Evolutionary conservation across 2,113 vertebrate species (phyloP), one percentile per base, ranked within the genome.

Genomic region (Helogale parvula): DNA sequence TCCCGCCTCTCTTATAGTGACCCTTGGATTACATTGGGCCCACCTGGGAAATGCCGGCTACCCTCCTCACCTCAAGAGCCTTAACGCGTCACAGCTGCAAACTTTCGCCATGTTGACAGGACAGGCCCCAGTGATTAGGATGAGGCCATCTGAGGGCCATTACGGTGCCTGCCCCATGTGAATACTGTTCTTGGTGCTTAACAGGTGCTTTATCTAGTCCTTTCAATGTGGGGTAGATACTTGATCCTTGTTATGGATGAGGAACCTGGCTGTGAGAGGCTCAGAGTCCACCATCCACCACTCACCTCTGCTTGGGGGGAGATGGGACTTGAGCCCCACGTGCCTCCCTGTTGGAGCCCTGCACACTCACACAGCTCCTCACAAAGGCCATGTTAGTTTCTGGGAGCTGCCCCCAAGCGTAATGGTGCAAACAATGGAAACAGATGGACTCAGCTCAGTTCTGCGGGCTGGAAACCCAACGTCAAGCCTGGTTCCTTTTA

Each of bases 31-130:
- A 7, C 38, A 69, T 9, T 2, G 29, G 29, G 21, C 29, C 21
- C 92, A 87, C 72, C 45, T 77, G 35, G n/a, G 9, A 7, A n/a
- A 35, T 33, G 19, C 29, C 3, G 25, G 25, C 13, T 16, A 5
- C 0, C 9, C 52, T 50, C 72, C 33, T 35, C 2, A 5, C 25
- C 38, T 31, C 45, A 3, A 0, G 5, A 45, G 6, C n/a, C 27
- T 69, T 7, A 23, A 60, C 45, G 47, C 25, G 29, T 52, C 76
- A 13, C 21, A 2, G 10, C 68, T 21, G 66, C 57, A 13, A 19
- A 38, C 21, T 52, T 35, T 41, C 41, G 47, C 41, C n/a, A 7
- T 17, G 21, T n/a, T 41, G 4, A 41, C 41, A 41, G 41, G 41
- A 16, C 57, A 41, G 52, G 47, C 11, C 41, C 33, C 19, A n/a